phyloP scores from a whole-genome alignment of 1,140 invertebrate genomes.

The Acyrthosiphon pisum region DNA sequence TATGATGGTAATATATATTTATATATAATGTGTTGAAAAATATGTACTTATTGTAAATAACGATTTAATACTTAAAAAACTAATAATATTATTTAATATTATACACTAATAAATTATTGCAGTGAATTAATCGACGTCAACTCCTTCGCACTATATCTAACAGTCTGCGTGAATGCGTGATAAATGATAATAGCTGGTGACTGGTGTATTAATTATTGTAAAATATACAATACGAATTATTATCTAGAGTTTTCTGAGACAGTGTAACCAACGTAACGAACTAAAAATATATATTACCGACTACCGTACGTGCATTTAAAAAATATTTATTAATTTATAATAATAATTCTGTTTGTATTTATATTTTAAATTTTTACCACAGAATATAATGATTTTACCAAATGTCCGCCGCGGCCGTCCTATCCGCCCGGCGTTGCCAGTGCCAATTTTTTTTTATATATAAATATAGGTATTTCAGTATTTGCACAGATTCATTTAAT shows the following conservation, averaged over 20 bases:
- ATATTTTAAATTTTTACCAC: no score
- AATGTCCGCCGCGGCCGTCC: no score
- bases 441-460: no score
- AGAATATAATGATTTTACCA: no score
- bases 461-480: no score
- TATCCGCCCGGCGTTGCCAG: no score
- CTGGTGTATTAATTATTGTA: background rate
- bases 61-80: background rate
- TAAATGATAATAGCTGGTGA: background rate
- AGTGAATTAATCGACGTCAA: background rate
- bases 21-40: background rate
- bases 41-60: background rate
- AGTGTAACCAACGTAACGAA: background rate
- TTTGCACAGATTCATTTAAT: no score
- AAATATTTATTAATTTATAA: no score
- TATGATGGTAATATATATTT: background rate
- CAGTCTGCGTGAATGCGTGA: slow-evolving; percentile 19
- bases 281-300: background rate
- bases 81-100: background rate
- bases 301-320: background rate
- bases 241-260: background rate
- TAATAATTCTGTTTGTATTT: no score
- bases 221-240: background rate
- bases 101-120: no score
- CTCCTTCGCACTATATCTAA: slow-evolving; percentile 5